Percentiles rank a stretch among this genome's conserved stretches.
phyloP scores from a whole-genome alignment of 1,140 invertebrate genomes.

The Colletes gigas region DNA sequence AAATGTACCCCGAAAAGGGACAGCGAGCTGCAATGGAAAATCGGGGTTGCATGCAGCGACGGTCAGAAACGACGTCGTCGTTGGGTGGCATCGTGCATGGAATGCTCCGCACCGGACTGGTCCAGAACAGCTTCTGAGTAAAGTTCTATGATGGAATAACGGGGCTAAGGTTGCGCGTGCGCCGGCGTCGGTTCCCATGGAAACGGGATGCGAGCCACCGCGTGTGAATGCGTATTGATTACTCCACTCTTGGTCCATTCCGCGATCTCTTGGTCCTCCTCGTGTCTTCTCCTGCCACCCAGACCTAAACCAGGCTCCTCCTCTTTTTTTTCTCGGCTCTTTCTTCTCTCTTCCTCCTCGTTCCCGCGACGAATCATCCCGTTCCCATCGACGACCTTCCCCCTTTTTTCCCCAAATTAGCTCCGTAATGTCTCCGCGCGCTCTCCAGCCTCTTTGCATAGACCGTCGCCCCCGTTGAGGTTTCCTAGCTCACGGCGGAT shows the following conservation, averaged over 20 bases:
- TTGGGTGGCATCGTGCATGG: background rate
- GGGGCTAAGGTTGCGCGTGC: conserved; percentile 63
- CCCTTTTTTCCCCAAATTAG: conserved; percentile 61
- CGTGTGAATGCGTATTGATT: conserved; percentile 81
- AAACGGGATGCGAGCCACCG: conserved; percentile 74
- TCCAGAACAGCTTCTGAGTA: conserved; percentile 22
- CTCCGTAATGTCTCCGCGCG: conserved; percentile 45
- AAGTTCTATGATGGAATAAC: conserved; percentile 20
- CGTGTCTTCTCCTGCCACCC: conserved; percentile 54
- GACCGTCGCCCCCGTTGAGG: conserved; percentile 22
- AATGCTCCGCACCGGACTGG: conserved; percentile 49
- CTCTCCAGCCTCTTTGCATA: conserved; percentile 32
- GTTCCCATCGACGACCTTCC: conserved; percentile 40
- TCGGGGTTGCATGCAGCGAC: no score
- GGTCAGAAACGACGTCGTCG: no score
- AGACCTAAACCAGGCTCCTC: background rate
- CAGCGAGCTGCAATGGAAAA: no score
- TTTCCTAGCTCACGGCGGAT: background rate
- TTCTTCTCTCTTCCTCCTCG: conserved; percentile 54
- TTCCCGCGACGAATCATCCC: conserved; percentile 46
- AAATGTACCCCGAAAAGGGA: no score
- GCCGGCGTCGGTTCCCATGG: conserved; percentile 74
- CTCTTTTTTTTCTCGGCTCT: conserved; percentile 25
- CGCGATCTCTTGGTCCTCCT: conserved; percentile 67
- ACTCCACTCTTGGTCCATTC: conserved; percentile 69